phyloP scores from a whole-genome alignment of 2,113 vertebrate species.

The Potamarius usumacintae region DNA sequence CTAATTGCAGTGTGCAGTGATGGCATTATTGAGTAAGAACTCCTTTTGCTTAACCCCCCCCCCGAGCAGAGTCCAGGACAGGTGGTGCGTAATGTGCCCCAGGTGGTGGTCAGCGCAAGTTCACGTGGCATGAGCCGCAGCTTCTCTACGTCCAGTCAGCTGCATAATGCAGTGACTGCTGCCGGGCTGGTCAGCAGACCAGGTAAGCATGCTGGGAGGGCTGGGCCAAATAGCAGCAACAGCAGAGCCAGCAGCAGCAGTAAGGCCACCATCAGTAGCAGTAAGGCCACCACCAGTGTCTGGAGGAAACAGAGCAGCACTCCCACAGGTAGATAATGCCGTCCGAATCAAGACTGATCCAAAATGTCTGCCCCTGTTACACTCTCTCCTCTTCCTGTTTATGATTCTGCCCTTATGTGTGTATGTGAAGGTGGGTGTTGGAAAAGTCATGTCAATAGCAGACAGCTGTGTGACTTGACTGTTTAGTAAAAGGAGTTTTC shows the following conservation, averaged over 20 bases:
- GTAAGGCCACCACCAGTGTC: slow-evolving; percentile 75
- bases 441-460: background rate
- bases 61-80: slow-evolving; percentile 75
- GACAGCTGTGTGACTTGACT: background rate
- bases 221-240: slow-evolving; percentile 74
- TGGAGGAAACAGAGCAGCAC: slow-evolving; percentile 89
- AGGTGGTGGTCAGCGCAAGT: slow-evolving; percentile 60
- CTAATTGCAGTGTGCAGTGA: background rate
- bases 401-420: background rate
- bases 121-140: slow-evolving; percentile 80
- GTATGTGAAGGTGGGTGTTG: background rate
- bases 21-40: background rate
- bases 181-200: slow-evolving; percentile 81
- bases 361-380: slow-evolving; percentile 18
- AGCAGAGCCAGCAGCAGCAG: slow-evolving; percentile 67
- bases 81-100: slow-evolving; percentile 77
- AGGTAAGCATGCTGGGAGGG: slow-evolving; percentile 83
- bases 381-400: background rate
- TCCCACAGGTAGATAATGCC: slow-evolving; percentile 78
- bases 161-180: slow-evolving; percentile 81
- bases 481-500: background rate
- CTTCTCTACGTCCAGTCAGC: slow-evolving; percentile 84
- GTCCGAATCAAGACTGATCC: background rate
- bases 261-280: slow-evolving; percentile 63
- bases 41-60: background rate